phyloP scores from a whole-genome alignment of 2,888 invertebrate species.

The Stenchaetothrips biformis region DNA sequence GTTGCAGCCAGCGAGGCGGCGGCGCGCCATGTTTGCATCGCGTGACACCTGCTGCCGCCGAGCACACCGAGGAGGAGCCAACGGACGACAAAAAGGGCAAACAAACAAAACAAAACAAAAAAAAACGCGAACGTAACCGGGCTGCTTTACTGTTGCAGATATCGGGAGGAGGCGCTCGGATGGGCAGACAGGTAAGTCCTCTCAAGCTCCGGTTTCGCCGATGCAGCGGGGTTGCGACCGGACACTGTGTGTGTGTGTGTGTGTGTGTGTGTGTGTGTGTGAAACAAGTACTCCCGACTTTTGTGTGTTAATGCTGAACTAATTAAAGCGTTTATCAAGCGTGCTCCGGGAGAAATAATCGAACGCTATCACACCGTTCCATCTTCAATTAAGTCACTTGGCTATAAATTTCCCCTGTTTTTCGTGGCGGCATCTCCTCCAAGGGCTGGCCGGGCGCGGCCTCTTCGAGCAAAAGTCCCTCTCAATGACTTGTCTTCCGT shows the following conservation, averaged over 20 bases:
- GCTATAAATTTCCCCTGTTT: constrained; percentile 2
- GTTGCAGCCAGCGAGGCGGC: too few species aligned
- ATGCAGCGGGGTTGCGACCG: too few species aligned
- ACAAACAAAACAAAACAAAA: too few species aligned
- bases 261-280: too few species aligned
- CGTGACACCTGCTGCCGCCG: too few species aligned
- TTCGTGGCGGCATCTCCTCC: background rate
- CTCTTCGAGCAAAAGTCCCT: too few species aligned
- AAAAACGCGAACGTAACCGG: constrained; percentile 41
- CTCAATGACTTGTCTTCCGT: background rate
- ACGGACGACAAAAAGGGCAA: background rate
- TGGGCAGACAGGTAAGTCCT: constrained; percentile 79
- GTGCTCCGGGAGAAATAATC: background rate
- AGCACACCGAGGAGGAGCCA: too few species aligned
- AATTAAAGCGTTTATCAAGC: constrained; percentile 15
- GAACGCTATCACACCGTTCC: constrained; percentile 3
- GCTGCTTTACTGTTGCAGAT: constrained; percentile 60
- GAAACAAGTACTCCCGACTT: background rate
- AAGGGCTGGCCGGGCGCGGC: background rate
- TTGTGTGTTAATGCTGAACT: constrained; percentile 29
- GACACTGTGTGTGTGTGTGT: too few species aligned
- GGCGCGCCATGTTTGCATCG: too few species aligned
- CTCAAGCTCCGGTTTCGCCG: background rate
- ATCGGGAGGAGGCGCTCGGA: constrained; percentile 80
- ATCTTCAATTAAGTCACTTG: constrained; percentile 22